phyloP scores from a whole-genome alignment of 1,140 invertebrate species.

The Ganaspis sp. region DNA sequence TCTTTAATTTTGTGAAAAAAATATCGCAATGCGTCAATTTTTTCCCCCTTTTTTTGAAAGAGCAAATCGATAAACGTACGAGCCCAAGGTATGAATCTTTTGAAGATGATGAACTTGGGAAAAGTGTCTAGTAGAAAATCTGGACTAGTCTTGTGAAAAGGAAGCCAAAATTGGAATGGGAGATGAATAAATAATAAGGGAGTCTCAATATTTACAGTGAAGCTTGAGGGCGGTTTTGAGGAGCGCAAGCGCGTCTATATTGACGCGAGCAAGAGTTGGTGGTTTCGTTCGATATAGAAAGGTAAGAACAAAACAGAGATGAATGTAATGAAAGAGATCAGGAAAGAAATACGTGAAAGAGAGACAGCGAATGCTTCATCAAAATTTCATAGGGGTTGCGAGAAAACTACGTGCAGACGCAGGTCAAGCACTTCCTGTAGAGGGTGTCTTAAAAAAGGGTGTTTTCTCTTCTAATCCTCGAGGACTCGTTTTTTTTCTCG shows the following conservation, averaged over 20 bases:
- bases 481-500: background rate
- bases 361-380: background rate
- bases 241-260: conserved; percentile 70
- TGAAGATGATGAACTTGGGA: background rate
- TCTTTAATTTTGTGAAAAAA: background rate
- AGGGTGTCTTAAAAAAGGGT: conserved; percentile 19
- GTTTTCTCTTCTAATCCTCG: background rate
- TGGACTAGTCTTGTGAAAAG: background rate
- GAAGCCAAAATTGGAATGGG: background rate
- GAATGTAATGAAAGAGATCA: background rate
- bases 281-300: conserved; percentile 60
- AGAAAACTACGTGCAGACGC: background rate
- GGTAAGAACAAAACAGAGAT: conserved; percentile 50
- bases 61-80: background rate
- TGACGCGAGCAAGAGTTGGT: conserved; percentile 63
- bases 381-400: conserved; percentile 23
- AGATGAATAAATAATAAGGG: conserved; percentile 22
- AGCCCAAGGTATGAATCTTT: background rate
- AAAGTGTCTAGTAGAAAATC: background rate
- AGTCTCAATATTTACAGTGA: conserved; percentile 14
- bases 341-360: conserved; percentile 39
- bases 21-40: conserved; percentile 26
- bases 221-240: conserved; percentile 14
- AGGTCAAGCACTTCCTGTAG: conserved; percentile 7
- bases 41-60: background rate